phyloP scores from a whole-genome alignment of 2,797 vertebrate species.

The Hippocampus kuda region DNA sequence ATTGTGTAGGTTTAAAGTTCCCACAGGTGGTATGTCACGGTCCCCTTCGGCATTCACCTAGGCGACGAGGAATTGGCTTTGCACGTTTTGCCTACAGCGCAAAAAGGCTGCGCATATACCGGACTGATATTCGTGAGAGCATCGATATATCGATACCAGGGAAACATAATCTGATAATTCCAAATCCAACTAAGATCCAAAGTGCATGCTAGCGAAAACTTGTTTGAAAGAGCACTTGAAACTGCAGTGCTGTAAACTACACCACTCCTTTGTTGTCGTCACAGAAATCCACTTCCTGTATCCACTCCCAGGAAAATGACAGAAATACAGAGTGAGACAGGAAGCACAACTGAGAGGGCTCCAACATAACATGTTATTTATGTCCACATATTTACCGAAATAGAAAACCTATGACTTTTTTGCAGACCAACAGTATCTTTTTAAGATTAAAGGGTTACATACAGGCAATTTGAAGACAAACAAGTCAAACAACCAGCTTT shows the following conservation, averaged over 20 bases:
- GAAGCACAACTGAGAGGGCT: conserved; percentile 47
- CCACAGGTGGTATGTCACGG: no score
- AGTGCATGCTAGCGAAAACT: background rate
- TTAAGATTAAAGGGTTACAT: background rate
- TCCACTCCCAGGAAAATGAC: conserved; percentile 66
- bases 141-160: no score
- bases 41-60: no score
- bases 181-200: background rate
- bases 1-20: no score
- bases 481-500: background rate
- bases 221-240: conserved; percentile 22
- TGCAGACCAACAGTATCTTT: background rate
- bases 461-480: background rate
- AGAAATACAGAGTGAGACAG: conserved; percentile 55
- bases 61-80: no score
- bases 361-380: conserved; percentile 43
- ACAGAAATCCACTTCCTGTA: conserved; percentile 59
- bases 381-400: background rate
- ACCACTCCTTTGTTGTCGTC: conserved; percentile 52
- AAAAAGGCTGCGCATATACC: no score
- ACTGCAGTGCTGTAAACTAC: conserved; percentile 4
- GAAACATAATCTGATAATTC: no score
- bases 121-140: no score
- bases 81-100: no score
- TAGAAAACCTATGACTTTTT: background rate